Base-by-base conservation (phyloP, 1,140 invertebrate genomes). In the Schlechtendalia chinensis region DNA sequence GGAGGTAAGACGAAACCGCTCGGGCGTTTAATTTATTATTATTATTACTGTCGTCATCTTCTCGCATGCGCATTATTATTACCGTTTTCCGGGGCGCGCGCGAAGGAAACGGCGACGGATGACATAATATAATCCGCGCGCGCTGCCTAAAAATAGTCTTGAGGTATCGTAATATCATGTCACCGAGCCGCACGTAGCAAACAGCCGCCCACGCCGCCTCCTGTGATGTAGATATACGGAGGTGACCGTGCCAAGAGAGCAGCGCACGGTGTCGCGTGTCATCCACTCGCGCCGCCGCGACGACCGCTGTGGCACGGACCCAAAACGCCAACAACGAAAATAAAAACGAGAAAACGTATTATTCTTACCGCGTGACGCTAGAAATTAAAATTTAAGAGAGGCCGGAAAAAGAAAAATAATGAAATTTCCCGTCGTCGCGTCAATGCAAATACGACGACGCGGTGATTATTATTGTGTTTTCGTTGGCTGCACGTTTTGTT, bases 1-100 rank as follows among this genome's bases (percentile, higher is more conserved):
- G 89, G 98, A 99, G 87, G 98, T 99, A 90, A 96, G 94, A 95
- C 47, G 14, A 50, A 50, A 50, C 71, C 6, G 22, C 1, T 24
- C 22, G 22, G 5, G 50, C 50, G 50, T 32, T 72, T 54, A 16
- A 72, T 54, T 72, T 47, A 50, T 69, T 27, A 10, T 50, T 22
- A 45, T 69, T 24, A 69, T 69, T 47, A 69, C 47, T 11, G 61
- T 63, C 29, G 29, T 32, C 29, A 8, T 29, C 3, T 39, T 39
- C 32, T 39, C 32, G 32, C 3, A 8, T 39, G 8, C 32, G 32
- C 32, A 8, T 39, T 39, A 39, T 39, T 39, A 39, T 39, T 39
- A 39, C 8, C 19, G 29, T 63, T 63, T 63, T 63, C 61, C 61
- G 61, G 61, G 27, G 56, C 8, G 56, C 16, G 56, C 10, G 4